Conservation (phyloP, 2,797 vertebrate genomes). For the Buceros bicornis region DNA sequence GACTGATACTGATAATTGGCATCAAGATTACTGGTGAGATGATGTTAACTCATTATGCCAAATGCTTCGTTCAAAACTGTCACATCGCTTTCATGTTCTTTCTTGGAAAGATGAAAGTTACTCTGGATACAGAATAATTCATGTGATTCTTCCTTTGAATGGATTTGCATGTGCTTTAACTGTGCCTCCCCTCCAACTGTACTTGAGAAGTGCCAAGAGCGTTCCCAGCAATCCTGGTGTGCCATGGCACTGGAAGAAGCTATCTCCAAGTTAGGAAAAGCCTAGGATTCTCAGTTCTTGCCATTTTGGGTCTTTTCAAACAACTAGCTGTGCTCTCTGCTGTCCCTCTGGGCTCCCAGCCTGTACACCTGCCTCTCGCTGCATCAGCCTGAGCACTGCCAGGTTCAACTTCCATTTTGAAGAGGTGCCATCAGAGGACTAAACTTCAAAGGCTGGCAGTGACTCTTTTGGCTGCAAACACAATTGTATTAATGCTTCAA, state of each 20-base stretch:
- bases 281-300: background rate
- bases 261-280: background rate
- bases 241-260: background rate
- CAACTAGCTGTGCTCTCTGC: background rate
- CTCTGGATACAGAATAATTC: constrained; percentile 6
- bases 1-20: background rate
- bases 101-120: background rate
- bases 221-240: background rate
- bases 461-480: background rate
- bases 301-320: background rate
- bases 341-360: background rate
- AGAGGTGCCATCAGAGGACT: background rate
- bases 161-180: background rate
- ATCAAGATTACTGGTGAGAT: background rate
- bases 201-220: background rate
- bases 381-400: background rate
- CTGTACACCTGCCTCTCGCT: background rate
- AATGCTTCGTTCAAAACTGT: background rate
- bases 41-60: background rate
- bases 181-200: background rate
- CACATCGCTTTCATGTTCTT: background rate
- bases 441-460: background rate
- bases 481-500: background rate
- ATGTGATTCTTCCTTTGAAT: background rate
- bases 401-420: background rate